phyloP scores from a whole-genome alignment of 30 jellyfish, hydroid and myxozoan genomes.

The Aurelia sp. region DNA sequence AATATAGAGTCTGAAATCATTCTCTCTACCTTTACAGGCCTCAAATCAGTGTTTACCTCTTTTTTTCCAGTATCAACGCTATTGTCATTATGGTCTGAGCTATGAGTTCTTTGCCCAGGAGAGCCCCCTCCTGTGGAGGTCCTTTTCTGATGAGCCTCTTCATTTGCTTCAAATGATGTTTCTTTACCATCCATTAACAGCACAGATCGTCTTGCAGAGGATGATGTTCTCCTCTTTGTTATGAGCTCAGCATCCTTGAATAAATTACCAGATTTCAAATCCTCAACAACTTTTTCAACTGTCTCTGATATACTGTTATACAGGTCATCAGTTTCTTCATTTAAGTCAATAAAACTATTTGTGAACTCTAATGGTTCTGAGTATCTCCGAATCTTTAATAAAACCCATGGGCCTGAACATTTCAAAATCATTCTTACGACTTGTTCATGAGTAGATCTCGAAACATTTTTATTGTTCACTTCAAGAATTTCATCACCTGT shows the following conservation, averaged over 20 bases:
- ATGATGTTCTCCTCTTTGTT: neutral
- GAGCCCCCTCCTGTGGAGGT: neutral
- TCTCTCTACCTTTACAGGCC: no score
- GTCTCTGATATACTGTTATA: slow-evolving; percentile 44
- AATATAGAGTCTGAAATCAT: neutral
- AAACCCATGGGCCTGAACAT: slow-evolving; percentile 9
- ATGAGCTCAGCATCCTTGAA: neutral
- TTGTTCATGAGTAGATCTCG: slow-evolving; percentile 74
- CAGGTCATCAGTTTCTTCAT: slow-evolving; percentile 35
- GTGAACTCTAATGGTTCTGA: slow-evolving; percentile 1
- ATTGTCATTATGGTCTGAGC: neutral
- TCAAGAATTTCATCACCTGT: slow-evolving; percentile 84
- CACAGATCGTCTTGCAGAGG: neutral
- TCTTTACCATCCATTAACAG: neutral
- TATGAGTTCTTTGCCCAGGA: neutral
- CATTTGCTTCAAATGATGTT: slow-evolving; percentile 3
- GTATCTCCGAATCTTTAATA: slow-evolving; percentile 19
- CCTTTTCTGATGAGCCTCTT: neutral
- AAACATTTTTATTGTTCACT: slow-evolving; percentile 72
- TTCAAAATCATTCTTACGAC: slow-evolving; percentile 73
- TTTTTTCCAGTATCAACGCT: neutral
- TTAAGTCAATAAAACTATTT: neutral
- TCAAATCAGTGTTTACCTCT: no score
- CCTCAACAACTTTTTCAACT: slow-evolving; percentile 58
- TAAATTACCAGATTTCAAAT: slow-evolving; percentile 41